Conservation (phyloP, 2,797 vertebrate genomes). For the Argentina silus region DNA sequence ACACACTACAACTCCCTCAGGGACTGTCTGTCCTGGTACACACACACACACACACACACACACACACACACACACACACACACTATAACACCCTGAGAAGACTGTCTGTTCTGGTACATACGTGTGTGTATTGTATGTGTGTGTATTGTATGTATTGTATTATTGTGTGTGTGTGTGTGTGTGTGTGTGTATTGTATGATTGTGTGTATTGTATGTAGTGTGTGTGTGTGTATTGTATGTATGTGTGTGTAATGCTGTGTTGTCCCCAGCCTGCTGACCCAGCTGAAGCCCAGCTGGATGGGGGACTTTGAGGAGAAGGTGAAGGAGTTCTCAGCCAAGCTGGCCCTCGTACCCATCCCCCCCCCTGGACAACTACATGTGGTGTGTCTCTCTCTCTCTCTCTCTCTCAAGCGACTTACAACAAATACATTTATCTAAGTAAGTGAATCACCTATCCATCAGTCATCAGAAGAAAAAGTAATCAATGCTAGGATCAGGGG, state of each 20-base stretch:
- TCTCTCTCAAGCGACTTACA: no score
- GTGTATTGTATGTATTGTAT: neutral
- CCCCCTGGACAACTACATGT: slow-evolving; percentile 93
- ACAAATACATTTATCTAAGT: no score
- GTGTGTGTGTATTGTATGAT: neutral
- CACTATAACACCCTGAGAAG: neutral
- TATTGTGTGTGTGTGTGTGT: neutral
- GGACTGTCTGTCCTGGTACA: neutral
- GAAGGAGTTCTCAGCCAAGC: slow-evolving; percentile 92
- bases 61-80: slow-evolving; percentile 2
- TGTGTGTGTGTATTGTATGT: neutral
- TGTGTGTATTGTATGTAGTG: neutral
- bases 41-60: neutral
- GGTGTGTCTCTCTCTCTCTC: slow-evolving; percentile 70
- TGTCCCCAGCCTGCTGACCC: slow-evolving; percentile 71
- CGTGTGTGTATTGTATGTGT: neutral
- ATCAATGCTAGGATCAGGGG: no score
- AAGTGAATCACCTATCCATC: no score
- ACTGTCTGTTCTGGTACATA: no score
- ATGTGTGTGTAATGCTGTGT: neutral
- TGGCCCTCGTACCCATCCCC: slow-evolving; percentile 89
- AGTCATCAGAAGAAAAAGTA: no score
- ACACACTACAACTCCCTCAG: no score
- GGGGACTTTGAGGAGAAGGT: slow-evolving; percentile 85
- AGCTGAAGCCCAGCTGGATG: slow-evolving; percentile 82